These are phyloP conservation scores for Ophioninae sp. DNA, from an alignment of 2,888 invertebrate species.

Conservation along the genomic window DNA sequence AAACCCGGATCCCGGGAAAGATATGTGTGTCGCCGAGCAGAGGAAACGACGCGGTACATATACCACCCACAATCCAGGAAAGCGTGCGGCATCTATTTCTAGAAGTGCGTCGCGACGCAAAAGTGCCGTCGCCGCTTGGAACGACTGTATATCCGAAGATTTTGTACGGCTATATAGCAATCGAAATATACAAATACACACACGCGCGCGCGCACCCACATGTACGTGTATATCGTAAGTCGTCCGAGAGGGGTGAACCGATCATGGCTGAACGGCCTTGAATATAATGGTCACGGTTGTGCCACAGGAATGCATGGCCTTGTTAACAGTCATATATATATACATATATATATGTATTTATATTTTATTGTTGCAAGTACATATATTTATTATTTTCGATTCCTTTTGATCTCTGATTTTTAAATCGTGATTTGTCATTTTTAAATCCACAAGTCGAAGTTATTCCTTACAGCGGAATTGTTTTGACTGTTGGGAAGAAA, in stretches of 20 bases:
- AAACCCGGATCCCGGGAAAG: constrained; percentile 45
- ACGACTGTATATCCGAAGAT: constrained; percentile 28
- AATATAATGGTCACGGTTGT: constrained; percentile 33
- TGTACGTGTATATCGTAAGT: constrained; percentile 22
- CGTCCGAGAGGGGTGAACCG: constrained; percentile 17
- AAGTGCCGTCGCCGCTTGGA: constrained; percentile 62
- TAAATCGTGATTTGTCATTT: neutral
- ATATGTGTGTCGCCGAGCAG: constrained; percentile 58
- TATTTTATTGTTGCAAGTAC: constrained; percentile 7
- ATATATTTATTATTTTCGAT: neutral
- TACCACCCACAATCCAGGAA: constrained; percentile 60
- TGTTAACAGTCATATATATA: constrained; percentile 7
- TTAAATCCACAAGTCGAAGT: neutral
- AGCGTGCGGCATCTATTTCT: constrained; percentile 67
- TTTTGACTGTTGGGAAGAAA: too few species aligned
- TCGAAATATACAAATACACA: neutral
- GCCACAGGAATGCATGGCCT: constrained; percentile 44
- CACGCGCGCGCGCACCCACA: neutral
- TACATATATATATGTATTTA: too few species aligned
- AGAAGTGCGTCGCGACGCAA: constrained; percentile 67
- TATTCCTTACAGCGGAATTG: neutral
- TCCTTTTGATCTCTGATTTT: neutral
- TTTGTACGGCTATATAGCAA: neutral
- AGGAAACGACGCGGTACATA: constrained; percentile 20
- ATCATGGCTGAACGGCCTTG: constrained; percentile 49